A percentile compares a stretch with the other conserved stretches of the same genome.
phyloP scores from a whole-genome alignment of 2,113 vertebrate species.

The Xiphorhynchus elegans region DNA sequence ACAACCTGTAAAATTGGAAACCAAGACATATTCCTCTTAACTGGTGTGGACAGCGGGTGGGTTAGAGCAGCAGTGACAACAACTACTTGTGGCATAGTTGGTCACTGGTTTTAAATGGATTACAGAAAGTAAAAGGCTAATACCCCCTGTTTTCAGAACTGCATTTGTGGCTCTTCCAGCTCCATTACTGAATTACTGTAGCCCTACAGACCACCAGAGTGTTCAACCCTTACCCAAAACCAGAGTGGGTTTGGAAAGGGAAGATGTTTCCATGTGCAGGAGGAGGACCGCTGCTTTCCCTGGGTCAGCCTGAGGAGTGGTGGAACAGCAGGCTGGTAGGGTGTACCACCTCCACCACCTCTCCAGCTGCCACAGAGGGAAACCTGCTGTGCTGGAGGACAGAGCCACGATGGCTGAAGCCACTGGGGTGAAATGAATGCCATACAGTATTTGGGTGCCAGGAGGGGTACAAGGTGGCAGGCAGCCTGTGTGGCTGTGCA shows the following conservation, averaged over 20 bases:
- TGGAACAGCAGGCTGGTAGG: neutral
- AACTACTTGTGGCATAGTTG: neutral
- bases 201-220: neutral
- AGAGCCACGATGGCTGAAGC: rapidly evolving
- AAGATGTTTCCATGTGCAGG: neutral
- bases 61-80: neutral
- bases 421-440: neutral
- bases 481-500: rapidly evolving
- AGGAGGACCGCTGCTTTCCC: neutral
- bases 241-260: neutral
- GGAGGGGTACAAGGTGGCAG: neutral
- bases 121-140: neutral
- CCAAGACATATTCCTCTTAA: neutral
- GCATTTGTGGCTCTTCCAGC: neutral
- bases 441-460: neutral
- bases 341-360: neutral
- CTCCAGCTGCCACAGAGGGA: neutral
- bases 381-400: neutral
- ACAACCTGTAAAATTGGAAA: neutral
- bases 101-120: neutral
- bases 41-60: rapidly evolving
- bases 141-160: neutral
- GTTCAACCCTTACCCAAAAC: neutral
- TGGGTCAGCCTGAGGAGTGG: neutral
- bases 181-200: neutral